These are phyloP conservation scores for Erinaceus europaeus DNA, from an alignment of 2,113 vertebrate genomes.

Conservation along the genomic window DNA sequence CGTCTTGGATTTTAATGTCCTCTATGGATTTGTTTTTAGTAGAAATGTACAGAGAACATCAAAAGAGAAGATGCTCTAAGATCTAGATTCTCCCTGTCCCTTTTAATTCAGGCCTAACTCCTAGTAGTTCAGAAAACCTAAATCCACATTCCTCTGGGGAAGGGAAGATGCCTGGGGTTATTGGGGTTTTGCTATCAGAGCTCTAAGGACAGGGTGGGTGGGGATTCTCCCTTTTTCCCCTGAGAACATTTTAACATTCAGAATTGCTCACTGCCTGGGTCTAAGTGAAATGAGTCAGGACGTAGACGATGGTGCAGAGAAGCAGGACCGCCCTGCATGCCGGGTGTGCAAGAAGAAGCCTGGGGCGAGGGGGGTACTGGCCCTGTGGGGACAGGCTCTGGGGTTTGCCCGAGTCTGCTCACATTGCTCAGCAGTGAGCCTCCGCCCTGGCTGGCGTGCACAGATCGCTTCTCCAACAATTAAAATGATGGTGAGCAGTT, in stretches of 20 bases:
- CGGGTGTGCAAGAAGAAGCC: rapidly evolving
- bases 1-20: too few species aligned
- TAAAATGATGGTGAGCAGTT: too few species aligned
- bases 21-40: neutral
- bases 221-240: neutral
- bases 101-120: neutral
- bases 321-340: neutral
- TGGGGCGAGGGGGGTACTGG: neutral
- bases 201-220: neutral
- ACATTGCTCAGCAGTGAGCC: too few species aligned
- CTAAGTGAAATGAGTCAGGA: neutral
- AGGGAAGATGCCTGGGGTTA: neutral
- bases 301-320: neutral
- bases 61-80: neutral
- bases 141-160: neutral
- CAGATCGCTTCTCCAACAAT: too few species aligned
- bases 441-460: too few species aligned
- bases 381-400: neutral
- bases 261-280: neutral
- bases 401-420: too few species aligned
- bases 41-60: neutral
- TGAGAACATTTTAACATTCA: neutral
- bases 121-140: neutral
- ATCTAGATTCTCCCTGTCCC: neutral
- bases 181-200: neutral